Evolutionary conservation across 1,140 invertebrate species (phyloP), one percentile per base, ranked within the genome.

Genomic region (Aphelinus certus): DNA sequence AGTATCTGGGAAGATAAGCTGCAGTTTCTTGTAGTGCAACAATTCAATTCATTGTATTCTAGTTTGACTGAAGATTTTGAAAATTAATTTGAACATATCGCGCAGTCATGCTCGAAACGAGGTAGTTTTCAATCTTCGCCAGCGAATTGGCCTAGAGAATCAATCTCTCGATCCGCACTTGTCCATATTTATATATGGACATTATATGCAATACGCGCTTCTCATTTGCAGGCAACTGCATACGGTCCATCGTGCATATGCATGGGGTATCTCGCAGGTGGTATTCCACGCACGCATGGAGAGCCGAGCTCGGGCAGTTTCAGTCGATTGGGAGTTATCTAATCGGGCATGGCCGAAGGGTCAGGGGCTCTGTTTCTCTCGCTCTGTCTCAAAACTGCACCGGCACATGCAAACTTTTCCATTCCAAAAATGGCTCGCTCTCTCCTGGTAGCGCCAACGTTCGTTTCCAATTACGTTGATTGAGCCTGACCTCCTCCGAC

Each of bases 401-500:
- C 49, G 49, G 10, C 46, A 73, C 75, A 76, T 73, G 75, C 75
- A 73, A 76, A 73, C 60, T 51, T 76, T 71, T 73, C 75, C 70
- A 76, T 76, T 73, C 55, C 65, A 49, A 69, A 76, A 76, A 73
- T 76, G 75, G 70, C 53, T 73, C 63, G 75, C 64, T 69, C 65
- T 69, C 75, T 26, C 26, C 26, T 26, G 26, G 26, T 26, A 26
- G 26, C 26, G 26, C 26, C 26, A 26, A 26, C 26, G 26, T 26
- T 76, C 65, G 55, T 53, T 76, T 76, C 69, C 75, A 76, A 76
- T 76, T 76, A 76, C 75, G 57, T 69, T 73, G 75, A 69, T 73
- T 64, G 75, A 72, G 42, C 62, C 46, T 49, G 63, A 47, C 45
- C 45, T 1, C 1, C 26, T 46, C 26, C 47, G 4, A 53, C n/a